phyloP scores from a whole-genome alignment of 1,140 invertebrate genomes.

The Drepana arcuata region DNA sequence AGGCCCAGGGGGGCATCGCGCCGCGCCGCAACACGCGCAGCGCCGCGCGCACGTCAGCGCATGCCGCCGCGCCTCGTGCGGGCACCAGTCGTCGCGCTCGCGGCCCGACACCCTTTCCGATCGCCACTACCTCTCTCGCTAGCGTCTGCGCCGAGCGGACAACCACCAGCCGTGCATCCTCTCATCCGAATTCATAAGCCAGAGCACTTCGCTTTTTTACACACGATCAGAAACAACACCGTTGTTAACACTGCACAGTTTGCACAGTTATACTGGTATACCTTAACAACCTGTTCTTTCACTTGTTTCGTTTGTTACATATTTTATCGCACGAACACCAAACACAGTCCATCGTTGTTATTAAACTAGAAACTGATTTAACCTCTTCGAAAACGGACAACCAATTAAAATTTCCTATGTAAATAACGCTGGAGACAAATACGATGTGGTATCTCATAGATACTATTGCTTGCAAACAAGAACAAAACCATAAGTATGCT shows the following conservation, averaged over 20 bases:
- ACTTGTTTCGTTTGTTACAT: constrained; percentile 4
- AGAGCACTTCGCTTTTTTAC: constrained; percentile 23
- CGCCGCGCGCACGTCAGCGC: constrained; percentile 59
- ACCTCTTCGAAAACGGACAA: too few species aligned
- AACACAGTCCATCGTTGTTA: too few species aligned
- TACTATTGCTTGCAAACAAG: too few species aligned
- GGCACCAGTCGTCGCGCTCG: constrained; percentile 64
- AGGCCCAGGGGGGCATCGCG: constrained; percentile 57
- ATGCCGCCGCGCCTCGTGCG: constrained; percentile 64
- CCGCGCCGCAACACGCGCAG: constrained; percentile 64
- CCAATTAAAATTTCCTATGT: too few species aligned
- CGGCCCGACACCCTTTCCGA: constrained; percentile 64
- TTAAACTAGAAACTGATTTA: too few species aligned
- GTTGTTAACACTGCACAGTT: constrained; percentile 11
- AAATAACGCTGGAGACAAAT: too few species aligned
- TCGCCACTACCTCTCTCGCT: constrained; percentile 33
- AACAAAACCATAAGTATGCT: too few species aligned
- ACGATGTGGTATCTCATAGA: too few species aligned
- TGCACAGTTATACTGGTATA: neutral
- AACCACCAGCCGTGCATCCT: constrained; percentile 49
- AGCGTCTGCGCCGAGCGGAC: constrained; percentile 49
- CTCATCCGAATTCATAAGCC: constrained; percentile 40
- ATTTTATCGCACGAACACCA: constrained; percentile 6
- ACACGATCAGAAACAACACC: constrained; percentile 15
- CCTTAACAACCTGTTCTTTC: constrained; percentile 15